A percentile compares a stretch with the other conserved stretches of the same genome.
These are phyloP conservation scores for Orthochromis indermauri DNA, from an alignment of 2,113 vertebrate species.

Conservation along the genomic window DNA sequence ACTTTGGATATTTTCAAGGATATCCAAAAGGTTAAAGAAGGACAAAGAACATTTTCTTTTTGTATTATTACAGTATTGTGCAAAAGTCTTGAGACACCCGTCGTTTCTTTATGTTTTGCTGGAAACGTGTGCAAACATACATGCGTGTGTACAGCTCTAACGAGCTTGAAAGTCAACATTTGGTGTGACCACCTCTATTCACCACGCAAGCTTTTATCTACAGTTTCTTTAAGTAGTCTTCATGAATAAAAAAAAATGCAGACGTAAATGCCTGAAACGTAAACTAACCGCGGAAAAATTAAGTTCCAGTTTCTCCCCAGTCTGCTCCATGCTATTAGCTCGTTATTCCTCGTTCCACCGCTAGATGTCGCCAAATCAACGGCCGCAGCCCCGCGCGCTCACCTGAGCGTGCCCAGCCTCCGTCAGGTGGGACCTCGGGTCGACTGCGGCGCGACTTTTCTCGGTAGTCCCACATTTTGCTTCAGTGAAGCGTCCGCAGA, in stretches of 20 bases:
- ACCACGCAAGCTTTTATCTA: neutral
- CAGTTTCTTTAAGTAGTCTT: neutral
- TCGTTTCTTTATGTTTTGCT: neutral
- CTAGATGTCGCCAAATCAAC: conserved; percentile 32
- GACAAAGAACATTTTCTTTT: neutral
- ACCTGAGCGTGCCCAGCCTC: conserved; percentile 39
- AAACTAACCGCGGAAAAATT: neutral
- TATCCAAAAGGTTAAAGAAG: neutral
- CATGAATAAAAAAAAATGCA: neutral
- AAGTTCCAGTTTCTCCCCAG: neutral
- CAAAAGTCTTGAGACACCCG: neutral
- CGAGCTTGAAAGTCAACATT: neutral
- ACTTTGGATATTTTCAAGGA: neutral
- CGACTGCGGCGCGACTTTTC: neutral
- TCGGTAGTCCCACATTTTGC: neutral
- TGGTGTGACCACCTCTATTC: neutral
- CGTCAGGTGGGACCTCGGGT: conserved; percentile 53
- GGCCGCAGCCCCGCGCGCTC: neutral
- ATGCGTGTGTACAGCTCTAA: neutral
- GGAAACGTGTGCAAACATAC: neutral
- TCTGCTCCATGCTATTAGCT: neutral
- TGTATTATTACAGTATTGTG: neutral
- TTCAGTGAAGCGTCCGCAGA: neutral
- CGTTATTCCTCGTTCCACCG: neutral
- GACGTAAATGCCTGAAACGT: neutral